phyloP scores from a whole-genome alignment of 2,888 invertebrate species.

The Tetragonisca angustula region DNA sequence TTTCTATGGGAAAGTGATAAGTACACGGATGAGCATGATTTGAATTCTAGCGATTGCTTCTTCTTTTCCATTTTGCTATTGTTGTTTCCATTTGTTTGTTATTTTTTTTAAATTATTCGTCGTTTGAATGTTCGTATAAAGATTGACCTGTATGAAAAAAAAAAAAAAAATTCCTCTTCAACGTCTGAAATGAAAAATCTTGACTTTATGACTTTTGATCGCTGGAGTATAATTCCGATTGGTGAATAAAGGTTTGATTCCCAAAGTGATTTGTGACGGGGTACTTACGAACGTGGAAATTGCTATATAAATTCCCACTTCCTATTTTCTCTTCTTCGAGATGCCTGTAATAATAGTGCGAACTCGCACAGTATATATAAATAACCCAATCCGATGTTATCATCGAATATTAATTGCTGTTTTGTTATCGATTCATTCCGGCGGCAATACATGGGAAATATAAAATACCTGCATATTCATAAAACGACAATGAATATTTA shows the following conservation, averaged over 20 bases:
- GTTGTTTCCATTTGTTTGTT: no score
- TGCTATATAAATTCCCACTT: not conserved
- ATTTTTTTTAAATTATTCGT: not conserved
- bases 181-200: not conserved
- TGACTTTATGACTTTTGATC: not conserved
- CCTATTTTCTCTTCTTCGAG: not conserved
- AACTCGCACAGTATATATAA: not conserved
- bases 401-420: constrained; percentile 15
- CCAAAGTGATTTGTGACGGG: not conserved
- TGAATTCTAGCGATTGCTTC: constrained; percentile 19
- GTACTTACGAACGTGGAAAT: not conserved
- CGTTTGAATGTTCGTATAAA: not conserved
- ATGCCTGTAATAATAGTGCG: not conserved
- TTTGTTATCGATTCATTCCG: constrained; percentile 15
- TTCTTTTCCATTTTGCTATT: not conserved
- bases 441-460: constrained; percentile 10
- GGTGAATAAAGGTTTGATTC: not conserved
- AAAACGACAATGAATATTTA: constrained; percentile 47
- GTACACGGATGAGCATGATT: constrained; percentile 16
- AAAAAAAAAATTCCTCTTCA: not conserved
- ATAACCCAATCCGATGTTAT: constrained; percentile 1
- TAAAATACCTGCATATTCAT: constrained; percentile 29
- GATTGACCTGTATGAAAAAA: not conserved
- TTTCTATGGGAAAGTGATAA: constrained; percentile 53
- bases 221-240: not conserved